Evolutionary conservation across 2,797 vertebrate species (phyloP).

Genomic region (Sebastes oblongus): DNA sequence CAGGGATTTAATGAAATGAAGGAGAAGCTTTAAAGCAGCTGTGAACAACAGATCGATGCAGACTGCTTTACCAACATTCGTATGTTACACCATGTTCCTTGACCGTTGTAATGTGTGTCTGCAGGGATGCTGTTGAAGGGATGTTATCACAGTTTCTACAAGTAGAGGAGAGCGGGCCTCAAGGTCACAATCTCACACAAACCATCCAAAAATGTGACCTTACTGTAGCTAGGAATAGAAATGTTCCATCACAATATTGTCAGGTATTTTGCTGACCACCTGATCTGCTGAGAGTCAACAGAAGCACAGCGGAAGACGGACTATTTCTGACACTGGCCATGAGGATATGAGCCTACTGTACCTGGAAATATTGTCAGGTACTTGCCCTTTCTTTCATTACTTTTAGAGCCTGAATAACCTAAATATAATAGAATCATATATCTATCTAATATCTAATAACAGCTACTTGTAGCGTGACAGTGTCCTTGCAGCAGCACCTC

Average conservation of each 20-base stretch:
- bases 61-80: not conserved
- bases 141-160: not conserved
- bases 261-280: no score
- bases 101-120: not conserved
- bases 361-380: not conserved
- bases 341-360: no score
- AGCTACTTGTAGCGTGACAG: not conserved
- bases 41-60: not conserved
- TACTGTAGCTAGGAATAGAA: not conserved
- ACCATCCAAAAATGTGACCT: not conserved
- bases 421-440: not conserved
- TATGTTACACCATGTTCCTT: not conserved
- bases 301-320: no score
- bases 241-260: not conserved
- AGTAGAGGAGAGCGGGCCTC: not conserved
- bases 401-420: not conserved
- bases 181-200: not conserved
- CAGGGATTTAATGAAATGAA: not conserved
- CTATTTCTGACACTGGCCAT: no score
- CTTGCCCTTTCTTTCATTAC: not conserved
- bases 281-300: no score
- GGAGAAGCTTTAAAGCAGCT: not conserved
- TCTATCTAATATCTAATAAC: not conserved
- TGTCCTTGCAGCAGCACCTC: not conserved
- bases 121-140: not conserved